A percentile compares a stretch with the other conserved stretches of the same genome.
Conservation (phyloP, 2,888 invertebrate genomes). For the Mythimna ferrago region DNA sequence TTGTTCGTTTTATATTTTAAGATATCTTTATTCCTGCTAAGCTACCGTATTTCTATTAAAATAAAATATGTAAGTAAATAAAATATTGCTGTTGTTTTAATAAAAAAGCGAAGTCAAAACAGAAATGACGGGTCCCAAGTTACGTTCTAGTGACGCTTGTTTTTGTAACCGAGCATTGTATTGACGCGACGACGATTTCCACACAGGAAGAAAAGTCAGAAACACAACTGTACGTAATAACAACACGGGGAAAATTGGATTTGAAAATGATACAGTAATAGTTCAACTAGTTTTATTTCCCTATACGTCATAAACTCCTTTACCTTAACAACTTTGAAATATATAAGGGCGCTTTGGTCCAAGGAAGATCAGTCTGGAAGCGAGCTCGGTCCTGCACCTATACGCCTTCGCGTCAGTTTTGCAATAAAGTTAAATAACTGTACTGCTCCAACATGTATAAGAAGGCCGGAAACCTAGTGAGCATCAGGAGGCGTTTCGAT, state of each 20-base stretch:
- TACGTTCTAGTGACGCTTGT: not conserved
- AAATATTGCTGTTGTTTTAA: conserved; percentile 19
- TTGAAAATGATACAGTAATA: conserved; percentile 32
- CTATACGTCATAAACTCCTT: conserved; percentile 35
- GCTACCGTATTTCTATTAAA: conserved; percentile 24
- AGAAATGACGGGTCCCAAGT: not conserved
- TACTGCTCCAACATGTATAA: conserved; percentile 52
- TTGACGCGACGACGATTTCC: not conserved
- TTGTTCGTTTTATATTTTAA: conserved; percentile 23
- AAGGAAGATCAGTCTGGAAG: conserved; percentile 36
- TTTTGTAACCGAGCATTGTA: not conserved
- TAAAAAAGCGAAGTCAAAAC: not conserved
- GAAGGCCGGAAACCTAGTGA: conserved; percentile 49
- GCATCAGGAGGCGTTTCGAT: conserved; percentile 49
- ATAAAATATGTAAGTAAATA: conserved; percentile 24
- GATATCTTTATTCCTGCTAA: conserved; percentile 16
- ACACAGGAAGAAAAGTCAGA: not conserved
- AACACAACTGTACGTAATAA: conserved; percentile 7
- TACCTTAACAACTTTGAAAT: not conserved
- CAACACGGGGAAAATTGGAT: conserved; percentile 31
- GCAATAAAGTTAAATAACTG: conserved; percentile 56
- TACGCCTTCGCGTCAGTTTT: conserved; percentile 27
- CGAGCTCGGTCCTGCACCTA: conserved; percentile 17
- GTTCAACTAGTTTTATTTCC: conserved; percentile 24
- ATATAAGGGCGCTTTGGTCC: conserved; percentile 27